These are phyloP conservation scores for Caenorhabditis sp. DNA, from an alignment of 2,888 invertebrate genomes.

Conservation along the genomic window DNA sequence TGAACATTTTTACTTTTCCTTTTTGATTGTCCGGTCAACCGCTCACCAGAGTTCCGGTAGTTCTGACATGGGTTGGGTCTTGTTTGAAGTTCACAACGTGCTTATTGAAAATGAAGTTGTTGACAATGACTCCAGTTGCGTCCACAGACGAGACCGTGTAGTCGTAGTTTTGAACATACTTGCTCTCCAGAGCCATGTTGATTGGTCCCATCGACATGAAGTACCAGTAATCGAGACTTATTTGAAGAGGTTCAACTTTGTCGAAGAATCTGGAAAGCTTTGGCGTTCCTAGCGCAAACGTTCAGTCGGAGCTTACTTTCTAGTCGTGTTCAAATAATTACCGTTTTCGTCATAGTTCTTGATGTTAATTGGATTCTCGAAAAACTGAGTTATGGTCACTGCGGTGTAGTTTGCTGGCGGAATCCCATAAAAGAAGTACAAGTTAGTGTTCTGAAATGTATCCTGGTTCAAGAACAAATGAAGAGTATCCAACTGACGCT, in stretches of 20 bases:
- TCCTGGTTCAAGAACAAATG: neutral
- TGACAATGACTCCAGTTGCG: neutral
- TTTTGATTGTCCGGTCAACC: neutral
- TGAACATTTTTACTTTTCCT: too few species aligned
- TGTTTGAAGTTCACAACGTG: neutral
- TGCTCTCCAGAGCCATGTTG: neutral
- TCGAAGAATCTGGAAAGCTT: conserved; percentile 1
- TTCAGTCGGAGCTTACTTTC: neutral
- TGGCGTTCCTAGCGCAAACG: neutral
- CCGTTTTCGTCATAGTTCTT: neutral
- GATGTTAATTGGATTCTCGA: neutral
- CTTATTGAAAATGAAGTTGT: neutral
- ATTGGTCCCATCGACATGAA: neutral
- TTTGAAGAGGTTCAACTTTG: conserved; percentile 5
- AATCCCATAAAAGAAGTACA: conserved; percentile 2
- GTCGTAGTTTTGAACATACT: neutral
- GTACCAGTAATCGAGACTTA: conserved; percentile 2
- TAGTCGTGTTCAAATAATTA: neutral
- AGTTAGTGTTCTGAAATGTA: neutral
- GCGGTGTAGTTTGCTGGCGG: neutral
- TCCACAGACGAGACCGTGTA: neutral
- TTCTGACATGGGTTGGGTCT: neutral
- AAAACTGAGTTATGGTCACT: neutral
- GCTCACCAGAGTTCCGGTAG: neutral
- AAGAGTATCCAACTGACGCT: neutral